A percentile compares a stretch with the other conserved stretches of the same genome.
Evolutionary conservation across 2,797 vertebrate genomes (phyloP).

Genomic region (Poecilia gillii): DNA sequence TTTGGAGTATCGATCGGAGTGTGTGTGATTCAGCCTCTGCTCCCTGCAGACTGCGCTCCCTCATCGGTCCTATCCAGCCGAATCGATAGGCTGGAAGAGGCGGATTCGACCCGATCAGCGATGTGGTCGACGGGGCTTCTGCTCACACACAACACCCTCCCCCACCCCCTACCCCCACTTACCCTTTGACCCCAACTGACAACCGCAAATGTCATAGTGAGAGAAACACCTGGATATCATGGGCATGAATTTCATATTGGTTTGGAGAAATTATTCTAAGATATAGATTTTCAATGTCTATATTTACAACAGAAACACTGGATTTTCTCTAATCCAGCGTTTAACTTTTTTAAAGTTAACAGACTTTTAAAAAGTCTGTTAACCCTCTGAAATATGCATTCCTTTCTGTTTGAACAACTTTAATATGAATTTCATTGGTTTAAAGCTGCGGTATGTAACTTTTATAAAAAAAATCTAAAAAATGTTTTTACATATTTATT

Average conservation of each 20-base stretch:
- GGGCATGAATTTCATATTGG: neutral
- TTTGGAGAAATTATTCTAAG: neutral
- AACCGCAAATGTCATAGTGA: conserved; percentile 11
- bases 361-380: neutral
- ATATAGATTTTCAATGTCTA: neutral
- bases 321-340: neutral
- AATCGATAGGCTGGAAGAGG: conserved; percentile 57
- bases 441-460: neutral
- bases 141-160: conserved; percentile 3
- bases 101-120: conserved; percentile 26
- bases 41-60: conserved; percentile 46
- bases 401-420: neutral
- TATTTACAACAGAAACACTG: neutral
- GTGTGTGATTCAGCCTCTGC: conserved; percentile 57
- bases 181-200: conserved; percentile 31
- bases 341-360: too few species aligned
- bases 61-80: conserved; percentile 59
- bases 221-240: neutral
- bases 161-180: conserved; percentile 2
- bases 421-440: neutral
- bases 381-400: neutral
- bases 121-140: conserved; percentile 22
- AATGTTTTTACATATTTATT: too few species aligned
- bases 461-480: too few species aligned
- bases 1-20: conserved; percentile 69